Conservation (phyloP, 2,888 invertebrate species). For the Brachyopa scutellaris region DNA sequence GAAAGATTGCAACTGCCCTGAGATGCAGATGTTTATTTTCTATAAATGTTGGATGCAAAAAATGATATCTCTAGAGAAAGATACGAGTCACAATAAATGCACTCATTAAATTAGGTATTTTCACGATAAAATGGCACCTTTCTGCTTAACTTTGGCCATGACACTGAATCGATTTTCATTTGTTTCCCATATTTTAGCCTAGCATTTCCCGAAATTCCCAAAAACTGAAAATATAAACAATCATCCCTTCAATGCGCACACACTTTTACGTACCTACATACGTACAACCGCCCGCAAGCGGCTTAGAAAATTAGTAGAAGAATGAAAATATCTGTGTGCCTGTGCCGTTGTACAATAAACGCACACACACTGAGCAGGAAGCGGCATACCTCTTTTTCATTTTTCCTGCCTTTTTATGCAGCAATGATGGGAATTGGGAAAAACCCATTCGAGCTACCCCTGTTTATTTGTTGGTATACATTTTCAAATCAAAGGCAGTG, state of each 20-base stretch:
- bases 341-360: constrained; percentile 31
- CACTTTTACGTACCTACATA: background rate
- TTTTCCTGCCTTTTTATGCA: constrained; percentile 28
- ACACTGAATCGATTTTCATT: constrained; percentile 69
- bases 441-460: constrained; percentile 49
- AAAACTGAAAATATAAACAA: constrained; percentile 46
- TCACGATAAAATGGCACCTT: constrained; percentile 54
- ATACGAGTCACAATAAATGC: constrained; percentile 55
- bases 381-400: constrained; percentile 26
- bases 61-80: no score
- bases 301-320: constrained; percentile 21
- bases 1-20: constrained; percentile 61
- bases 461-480: constrained; percentile 32
- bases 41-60: constrained; percentile 47
- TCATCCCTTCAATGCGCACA: constrained; percentile 53
- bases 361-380: constrained; percentile 23
- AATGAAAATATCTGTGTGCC: constrained; percentile 36
- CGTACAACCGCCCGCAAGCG: constrained; percentile 40
- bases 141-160: constrained; percentile 66
- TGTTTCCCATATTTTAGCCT: constrained; percentile 64
- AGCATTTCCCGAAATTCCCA: constrained; percentile 66
- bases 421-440: constrained; percentile 45
- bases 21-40: constrained; percentile 9
- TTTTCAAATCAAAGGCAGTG: constrained; percentile 42
- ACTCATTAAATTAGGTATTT: constrained; percentile 40